Conservation (phyloP, 1,140 invertebrate genomes). For the Tenebrio molitor region DNA sequence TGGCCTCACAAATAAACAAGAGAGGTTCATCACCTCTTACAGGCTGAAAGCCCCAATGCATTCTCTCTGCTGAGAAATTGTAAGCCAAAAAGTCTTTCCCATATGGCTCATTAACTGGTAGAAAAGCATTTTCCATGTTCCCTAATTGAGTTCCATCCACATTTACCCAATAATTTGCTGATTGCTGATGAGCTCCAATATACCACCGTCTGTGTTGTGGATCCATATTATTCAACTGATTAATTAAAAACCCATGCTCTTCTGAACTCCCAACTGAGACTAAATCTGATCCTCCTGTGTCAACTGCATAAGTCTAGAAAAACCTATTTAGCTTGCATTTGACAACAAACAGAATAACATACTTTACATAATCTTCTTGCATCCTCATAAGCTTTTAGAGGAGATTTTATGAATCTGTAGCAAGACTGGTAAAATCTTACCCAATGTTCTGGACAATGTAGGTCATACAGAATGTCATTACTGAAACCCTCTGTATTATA, state of each 20-base stretch:
- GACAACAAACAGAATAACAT: conserved; percentile 39
- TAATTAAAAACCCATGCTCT: conserved; percentile 88
- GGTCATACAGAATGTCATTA: conserved; percentile 61
- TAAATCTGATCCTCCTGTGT: conserved; percentile 83
- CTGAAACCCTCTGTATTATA: conserved; percentile 29
- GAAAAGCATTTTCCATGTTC: conserved; percentile 87
- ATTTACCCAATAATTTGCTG: conserved; percentile 85
- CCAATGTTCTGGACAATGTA: conserved; percentile 87
- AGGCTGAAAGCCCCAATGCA: conserved; percentile 87
- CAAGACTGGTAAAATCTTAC: conserved; percentile 81
- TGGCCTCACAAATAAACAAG: conserved; percentile 92
- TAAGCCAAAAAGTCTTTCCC: conserved; percentile 74
- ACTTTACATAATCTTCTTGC: conserved; percentile 84
- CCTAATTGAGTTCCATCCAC: conserved; percentile 83
- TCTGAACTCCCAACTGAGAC: conserved; percentile 84
- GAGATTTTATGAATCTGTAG: conserved; percentile 91
- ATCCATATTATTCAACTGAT: conserved; percentile 83
- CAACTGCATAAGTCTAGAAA: conserved; percentile 62
- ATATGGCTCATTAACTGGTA: conserved; percentile 69
- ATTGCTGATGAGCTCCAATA: conserved; percentile 80
- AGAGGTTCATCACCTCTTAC: conserved; percentile 82
- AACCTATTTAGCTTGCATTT: neutral
- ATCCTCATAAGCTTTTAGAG: conserved; percentile 81
- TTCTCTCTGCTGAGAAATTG: conserved; percentile 78
- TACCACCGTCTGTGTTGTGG: conserved; percentile 91